Percentiles rank a stretch among this genome's conserved stretches.
phyloP scores from a whole-genome alignment of 2,797 vertebrate genomes.

The Otus scops region DNA sequence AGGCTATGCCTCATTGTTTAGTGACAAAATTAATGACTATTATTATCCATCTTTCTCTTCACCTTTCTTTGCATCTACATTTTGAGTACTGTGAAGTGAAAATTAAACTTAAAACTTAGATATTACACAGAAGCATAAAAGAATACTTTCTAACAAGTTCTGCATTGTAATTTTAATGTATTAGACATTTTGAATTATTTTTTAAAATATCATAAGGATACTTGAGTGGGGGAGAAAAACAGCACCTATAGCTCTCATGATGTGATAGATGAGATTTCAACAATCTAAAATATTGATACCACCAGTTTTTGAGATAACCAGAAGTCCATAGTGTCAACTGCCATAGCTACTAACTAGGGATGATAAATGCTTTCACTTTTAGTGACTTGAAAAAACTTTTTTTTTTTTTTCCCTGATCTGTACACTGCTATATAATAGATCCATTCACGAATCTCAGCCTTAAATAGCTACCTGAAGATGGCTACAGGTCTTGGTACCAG shows the following conservation, averaged over 20 bases:
- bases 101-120: constrained; percentile 24
- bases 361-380: neutral
- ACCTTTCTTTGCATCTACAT: constrained; percentile 57
- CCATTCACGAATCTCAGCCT: neutral
- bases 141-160: neutral
- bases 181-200: neutral
- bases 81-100: constrained; percentile 39
- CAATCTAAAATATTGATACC: neutral
- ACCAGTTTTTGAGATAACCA: neutral
- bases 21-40: constrained; percentile 69
- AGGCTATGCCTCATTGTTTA: constrained; percentile 65
- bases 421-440: neutral
- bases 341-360: neutral
- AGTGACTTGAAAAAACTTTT: neutral
- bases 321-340: neutral
- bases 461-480: neutral
- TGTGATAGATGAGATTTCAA: neutral
- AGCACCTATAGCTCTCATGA: neutral
- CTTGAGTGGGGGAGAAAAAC: neutral
- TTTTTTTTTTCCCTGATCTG: neutral
- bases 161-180: neutral
- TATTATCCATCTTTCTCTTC: constrained; percentile 62
- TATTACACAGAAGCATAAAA: neutral
- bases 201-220: neutral
- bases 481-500: neutral